A percentile compares a stretch with the other conserved stretches of the same genome.
These are phyloP conservation scores for Pristionchus arcanus DNA, from an alignment of 2,888 invertebrate genomes.

Conservation along the genomic window DNA sequence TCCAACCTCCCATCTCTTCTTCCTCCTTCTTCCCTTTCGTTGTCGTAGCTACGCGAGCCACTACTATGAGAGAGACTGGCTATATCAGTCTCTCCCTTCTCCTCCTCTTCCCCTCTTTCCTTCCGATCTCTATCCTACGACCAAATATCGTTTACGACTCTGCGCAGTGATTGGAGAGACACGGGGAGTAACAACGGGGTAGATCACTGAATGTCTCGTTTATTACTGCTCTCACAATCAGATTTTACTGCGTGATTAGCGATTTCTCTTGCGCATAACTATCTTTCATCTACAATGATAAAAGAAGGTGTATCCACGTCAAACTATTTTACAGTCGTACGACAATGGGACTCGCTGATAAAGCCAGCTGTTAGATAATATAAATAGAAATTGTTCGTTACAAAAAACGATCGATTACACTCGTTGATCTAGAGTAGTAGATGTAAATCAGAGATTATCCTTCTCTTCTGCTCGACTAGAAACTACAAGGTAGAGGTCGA, in stretches of 20 bases:
- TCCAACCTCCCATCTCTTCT: background rate
- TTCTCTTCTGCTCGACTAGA: background rate
- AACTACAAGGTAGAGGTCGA: constrained; percentile 42
- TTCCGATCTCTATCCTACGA: constrained; percentile 12
- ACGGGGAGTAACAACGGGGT: background rate
- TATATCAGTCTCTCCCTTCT: background rate
- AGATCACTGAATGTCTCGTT: background rate
- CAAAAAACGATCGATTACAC: background rate
- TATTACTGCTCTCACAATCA: background rate
- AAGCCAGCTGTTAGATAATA: too few species aligned
- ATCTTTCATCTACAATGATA: background rate
- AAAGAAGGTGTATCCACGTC: too few species aligned
- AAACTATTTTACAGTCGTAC: too few species aligned
- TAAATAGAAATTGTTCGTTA: background rate
- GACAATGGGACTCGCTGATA: too few species aligned
- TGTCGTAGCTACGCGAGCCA: constrained; percentile 34
- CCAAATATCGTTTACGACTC: background rate
- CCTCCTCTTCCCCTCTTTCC: background rate
- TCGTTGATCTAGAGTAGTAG: constrained; percentile 21
- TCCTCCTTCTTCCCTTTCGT: background rate
- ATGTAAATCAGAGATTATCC: constrained; percentile 47
- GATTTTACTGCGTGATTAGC: background rate
- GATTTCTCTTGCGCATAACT: background rate
- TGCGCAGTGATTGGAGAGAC: background rate
- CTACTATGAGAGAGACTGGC: background rate